Base-by-base conservation (phyloP, 2,888 invertebrate genomes). In the Poecilus cupreus region DNA sequence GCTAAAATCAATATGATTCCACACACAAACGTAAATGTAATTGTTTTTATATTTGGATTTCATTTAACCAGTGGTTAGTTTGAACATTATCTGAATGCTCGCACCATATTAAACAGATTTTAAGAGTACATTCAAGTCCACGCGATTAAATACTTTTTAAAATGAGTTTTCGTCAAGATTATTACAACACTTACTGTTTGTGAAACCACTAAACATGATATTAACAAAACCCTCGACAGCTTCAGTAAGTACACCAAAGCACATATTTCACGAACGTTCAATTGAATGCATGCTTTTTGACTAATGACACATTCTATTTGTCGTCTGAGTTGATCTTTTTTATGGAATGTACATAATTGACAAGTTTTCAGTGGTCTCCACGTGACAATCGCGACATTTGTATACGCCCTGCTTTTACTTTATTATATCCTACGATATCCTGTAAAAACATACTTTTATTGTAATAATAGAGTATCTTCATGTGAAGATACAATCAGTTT, bases 1-100 rank as follows among this genome's bases (percentile, higher is more conserved):
- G 16, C 18, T 46, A 72, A 72, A 72, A 72, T 72, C 72, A 72
- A 72, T 72, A 72, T 72, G 72, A 72, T 22, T 13, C 46, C 72
- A 26, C 46, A 43, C 46, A 46, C 72, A 46, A 72, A 70, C n/a
- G 43, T 26, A 39, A 72, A 46, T 13, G 46, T 72, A 46, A 72
- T 46, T 72, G 46, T 72, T 72, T 72, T 20, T 18, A 64, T 64
- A 64, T 64, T 68, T 68, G 64, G 37, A 13, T 60, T 60, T 24
- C 60, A 60, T 37, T 68, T 68, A 32, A 37, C 64, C 13, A 68
- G 64, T 37, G 64, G 37, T 32, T 32, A 68, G 16, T 68, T 51
- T 49, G 43, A 10, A n/a, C 46, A 13, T 46, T 13, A 46, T n/a
- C 32, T 1, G 5, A 32, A 43, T 51, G 51, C 18, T 18, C 16